Conservation (phyloP, 2,888 invertebrate genomes). For the Coronaproctus castanopsis region DNA sequence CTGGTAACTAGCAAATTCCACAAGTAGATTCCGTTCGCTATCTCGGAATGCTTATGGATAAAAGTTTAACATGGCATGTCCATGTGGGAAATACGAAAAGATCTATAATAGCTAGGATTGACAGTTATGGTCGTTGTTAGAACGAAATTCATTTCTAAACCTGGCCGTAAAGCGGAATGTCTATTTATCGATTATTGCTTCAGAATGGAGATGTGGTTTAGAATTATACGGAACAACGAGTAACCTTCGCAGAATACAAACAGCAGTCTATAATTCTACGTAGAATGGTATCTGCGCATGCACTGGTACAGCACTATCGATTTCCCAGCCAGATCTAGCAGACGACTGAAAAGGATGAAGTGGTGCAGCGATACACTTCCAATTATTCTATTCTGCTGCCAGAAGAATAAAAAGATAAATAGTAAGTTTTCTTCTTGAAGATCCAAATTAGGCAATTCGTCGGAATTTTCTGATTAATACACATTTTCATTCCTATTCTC, state of each 20-base stretch:
- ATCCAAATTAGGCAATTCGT: neutral
- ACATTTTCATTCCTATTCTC: neutral
- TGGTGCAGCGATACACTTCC: neutral
- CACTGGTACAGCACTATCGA: neutral
- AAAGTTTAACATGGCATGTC: neutral
- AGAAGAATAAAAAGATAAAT: neutral
- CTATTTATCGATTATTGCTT: neutral
- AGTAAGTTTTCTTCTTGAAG: neutral
- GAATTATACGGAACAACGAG: neutral
- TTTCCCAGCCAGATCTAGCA: neutral
- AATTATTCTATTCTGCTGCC: neutral
- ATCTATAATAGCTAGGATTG: neutral
- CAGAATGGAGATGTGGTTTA: neutral
- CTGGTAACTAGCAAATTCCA: neutral
- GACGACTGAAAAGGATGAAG: neutral
- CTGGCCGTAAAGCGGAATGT: neutral
- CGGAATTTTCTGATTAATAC: neutral
- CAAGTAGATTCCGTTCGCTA: neutral
- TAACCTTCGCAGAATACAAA: neutral
- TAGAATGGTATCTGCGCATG: neutral
- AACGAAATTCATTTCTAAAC: neutral
- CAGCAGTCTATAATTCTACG: neutral
- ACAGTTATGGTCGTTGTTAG: neutral
- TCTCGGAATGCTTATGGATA: neutral
- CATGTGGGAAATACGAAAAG: neutral